These are phyloP conservation scores for Pyrochroa serraticornis DNA, from an alignment of 2,888 invertebrate species.

Conservation along the genomic window DNA sequence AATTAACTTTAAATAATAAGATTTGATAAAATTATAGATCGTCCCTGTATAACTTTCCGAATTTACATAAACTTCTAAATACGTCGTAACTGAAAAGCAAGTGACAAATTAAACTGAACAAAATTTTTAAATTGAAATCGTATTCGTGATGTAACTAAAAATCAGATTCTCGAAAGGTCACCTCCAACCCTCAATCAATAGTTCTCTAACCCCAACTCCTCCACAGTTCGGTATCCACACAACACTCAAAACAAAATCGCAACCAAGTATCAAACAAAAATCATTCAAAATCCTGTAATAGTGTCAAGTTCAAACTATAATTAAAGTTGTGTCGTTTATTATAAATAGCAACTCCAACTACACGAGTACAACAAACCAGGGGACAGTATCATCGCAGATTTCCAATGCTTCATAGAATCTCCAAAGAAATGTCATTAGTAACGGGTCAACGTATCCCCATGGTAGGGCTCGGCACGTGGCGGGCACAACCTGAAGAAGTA, in stretches of 20 bases:
- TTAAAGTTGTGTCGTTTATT: not conserved
- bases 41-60: too few species aligned
- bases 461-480: constrained; percentile 76
- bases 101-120: too few species aligned
- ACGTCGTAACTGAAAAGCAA: too few species aligned
- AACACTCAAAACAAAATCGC: constrained; percentile 44
- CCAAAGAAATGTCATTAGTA: constrained; percentile 54
- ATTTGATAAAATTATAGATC: too few species aligned
- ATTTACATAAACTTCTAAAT: too few species aligned
- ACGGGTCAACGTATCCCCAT: constrained; percentile 68
- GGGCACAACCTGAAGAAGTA: constrained; percentile 70
- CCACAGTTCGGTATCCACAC: not conserved
- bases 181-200: constrained; percentile 13
- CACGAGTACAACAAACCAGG: not conserved
- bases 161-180: constrained; percentile 28
- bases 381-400: not conserved
- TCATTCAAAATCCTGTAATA: constrained; percentile 18
- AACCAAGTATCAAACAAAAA: constrained; percentile 1
- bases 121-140: too few species aligned
- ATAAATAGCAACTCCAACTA: constrained; percentile 16
- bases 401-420: not conserved
- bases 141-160: too few species aligned
- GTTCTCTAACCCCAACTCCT: constrained; percentile 15
- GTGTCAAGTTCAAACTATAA: constrained; percentile 24
- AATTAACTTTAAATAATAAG: too few species aligned